Evolutionary conservation across 2,888 invertebrate genomes (phyloP).

Genomic region (Halictus quadricinctus): DNA sequence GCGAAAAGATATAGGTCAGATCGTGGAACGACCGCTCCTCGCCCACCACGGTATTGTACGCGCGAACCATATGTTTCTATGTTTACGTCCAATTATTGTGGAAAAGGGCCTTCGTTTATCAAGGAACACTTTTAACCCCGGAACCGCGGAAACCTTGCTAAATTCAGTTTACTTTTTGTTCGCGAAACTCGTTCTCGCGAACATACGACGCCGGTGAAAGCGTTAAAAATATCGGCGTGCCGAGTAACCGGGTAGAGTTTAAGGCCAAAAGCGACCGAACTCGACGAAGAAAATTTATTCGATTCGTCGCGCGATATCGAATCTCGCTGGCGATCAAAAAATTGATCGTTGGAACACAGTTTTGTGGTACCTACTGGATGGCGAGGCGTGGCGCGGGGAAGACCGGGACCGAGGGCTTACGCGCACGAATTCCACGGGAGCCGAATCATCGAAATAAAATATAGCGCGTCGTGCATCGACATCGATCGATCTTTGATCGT

Average conservation of each 20-base stretch:
- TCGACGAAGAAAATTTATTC: background rate
- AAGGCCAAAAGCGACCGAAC: background rate
- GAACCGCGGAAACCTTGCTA: background rate
- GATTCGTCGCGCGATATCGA: background rate
- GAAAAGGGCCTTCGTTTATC: no score
- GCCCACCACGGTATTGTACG: background rate
- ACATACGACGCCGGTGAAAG: background rate
- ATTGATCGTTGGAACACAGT: background rate
- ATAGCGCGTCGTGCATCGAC: slow-evolving; percentile 38
- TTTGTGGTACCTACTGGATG: background rate
- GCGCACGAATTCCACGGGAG: slow-evolving; percentile 43
- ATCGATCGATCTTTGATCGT: slow-evolving; percentile 48
- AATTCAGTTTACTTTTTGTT: background rate
- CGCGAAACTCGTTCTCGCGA: no score
- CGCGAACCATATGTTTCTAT: background rate
- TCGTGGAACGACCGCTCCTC: background rate
- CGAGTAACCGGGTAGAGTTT: background rate
- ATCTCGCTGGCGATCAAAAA: background rate
- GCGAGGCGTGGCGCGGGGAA: no score
- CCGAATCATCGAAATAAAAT: slow-evolving; percentile 59
- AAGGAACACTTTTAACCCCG: background rate
- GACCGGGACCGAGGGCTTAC: background rate
- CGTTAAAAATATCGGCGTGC: background rate
- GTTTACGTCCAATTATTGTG: no score
- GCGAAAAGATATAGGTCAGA: background rate